Percentiles rank a stretch among this genome's conserved stretches.
These are phyloP conservation scores for Varanus komodoensis DNA, from an alignment of 2,113 vertebrate genomes.

Conservation along the genomic window DNA sequence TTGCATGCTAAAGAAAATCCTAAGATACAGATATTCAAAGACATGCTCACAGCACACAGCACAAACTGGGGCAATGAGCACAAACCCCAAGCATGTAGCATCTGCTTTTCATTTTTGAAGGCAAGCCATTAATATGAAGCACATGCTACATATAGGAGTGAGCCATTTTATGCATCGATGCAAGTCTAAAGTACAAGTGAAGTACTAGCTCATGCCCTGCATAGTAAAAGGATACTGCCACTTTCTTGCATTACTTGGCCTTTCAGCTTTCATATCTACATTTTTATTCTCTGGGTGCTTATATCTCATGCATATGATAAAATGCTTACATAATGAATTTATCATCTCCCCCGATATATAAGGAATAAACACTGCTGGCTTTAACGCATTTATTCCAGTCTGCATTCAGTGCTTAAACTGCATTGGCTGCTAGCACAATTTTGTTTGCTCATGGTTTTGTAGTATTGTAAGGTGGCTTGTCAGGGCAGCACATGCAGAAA, in stretches of 20 bases:
- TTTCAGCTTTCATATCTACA: not conserved
- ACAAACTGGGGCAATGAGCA: not conserved
- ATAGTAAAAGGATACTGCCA: not conserved
- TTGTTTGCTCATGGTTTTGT: too few species aligned
- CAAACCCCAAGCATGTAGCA: not conserved
- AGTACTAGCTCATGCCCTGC: not conserved
- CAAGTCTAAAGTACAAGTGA: not conserved
- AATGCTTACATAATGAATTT: not conserved
- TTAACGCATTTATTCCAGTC: too few species aligned
- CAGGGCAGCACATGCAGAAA: too few species aligned
- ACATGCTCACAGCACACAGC: not conserved
- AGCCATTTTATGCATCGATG: not conserved
- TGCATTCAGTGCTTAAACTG: too few species aligned
- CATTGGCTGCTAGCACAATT: too few species aligned
- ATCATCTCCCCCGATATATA: not conserved
- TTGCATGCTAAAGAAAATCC: not conserved
- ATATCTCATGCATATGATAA: not conserved
- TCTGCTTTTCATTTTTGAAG: not conserved
- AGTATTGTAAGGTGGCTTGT: too few species aligned
- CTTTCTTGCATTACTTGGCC: not conserved
- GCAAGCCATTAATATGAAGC: not conserved
- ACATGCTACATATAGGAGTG: not conserved
- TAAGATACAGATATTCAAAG: not conserved
- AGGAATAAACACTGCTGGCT: too few species aligned
- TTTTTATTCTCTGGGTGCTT: not conserved